Evolutionary conservation across 2,888 invertebrate genomes (phyloP), one percentile per base, ranked within the genome.

Genomic region (Linnaemya vulpina): DNA sequence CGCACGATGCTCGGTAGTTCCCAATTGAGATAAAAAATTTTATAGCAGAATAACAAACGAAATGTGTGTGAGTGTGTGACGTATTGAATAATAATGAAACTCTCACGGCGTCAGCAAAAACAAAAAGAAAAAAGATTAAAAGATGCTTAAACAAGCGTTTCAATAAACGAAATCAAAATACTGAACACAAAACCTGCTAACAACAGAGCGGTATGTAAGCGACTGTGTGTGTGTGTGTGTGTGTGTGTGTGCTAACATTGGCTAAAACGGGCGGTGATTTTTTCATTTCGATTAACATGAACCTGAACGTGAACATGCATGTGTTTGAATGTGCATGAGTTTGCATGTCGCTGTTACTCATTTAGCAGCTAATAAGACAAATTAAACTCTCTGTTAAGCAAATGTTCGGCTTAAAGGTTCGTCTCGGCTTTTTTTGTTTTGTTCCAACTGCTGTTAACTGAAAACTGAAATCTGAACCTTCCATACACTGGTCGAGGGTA

Each of bases 401-500:
- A 75, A 81, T 78, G 83, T 84, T 80, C 86, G 81, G 84, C 82
- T 82, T 84, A 82, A 82, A 84, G 86, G 81, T 82, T 79, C 65
- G 78, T 68, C 76, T 68, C 71, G 75, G 75, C 43, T 40, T 65
- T 71, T 70, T 62, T 55, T 58, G 17, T 49, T 30, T 51, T 58
- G 40, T 60, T 77, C 38, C 40, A 68, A 68, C 63, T 65, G 84
- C 76, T 84, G 87, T 82, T 82, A 70, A 82, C 53, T 55, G 65
- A 73, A 65, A 76, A 76, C 65, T 46, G 55, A 67, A 67, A 77
- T 51, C 82, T 86, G 85, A 71, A 86, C 82, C 83, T 80, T 79
- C 71, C 71, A 87, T 81, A 82, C 85, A 68, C 70, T 85, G 82
- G 82, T 87, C 82, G 87, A 88, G 90, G 91, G 92, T 94, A 94